Evolutionary conservation across 2,888 invertebrate species (phyloP), one percentile per base, ranked within the genome.

Genomic region (Caenorhabditis sp.): DNA sequence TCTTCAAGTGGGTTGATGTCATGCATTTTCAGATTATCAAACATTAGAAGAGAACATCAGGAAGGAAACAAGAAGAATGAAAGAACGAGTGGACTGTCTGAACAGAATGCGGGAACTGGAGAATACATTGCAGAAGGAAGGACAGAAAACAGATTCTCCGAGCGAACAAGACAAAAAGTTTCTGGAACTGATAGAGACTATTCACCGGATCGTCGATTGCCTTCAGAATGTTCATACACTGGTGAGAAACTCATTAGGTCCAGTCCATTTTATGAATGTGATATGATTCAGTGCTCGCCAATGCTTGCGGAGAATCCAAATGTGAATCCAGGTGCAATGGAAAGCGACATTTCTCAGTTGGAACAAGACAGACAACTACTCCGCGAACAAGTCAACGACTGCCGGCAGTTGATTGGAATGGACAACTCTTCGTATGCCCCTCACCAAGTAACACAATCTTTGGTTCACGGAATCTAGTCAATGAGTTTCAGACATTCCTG

Each of bases 311-410:
- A 61, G 15, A 28, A 35, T 18, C 70, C 70, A 11, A 51, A 40
- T 44, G 53, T 70, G 26, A 70, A 70, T 53, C 70, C 70, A 2
- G 70, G 70, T 22, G 70, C 70, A 28, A 13, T 61, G 5, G 61
- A 53, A 4, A 11, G 11, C 15, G 70, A 70, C 4, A 15, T 53
- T 15, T 9, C 51, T 9, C 11, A 11, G 2, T 37, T 70, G 61
- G 32, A 70, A 3, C 20, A 53, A 0, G 51, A 70, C 28, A 3
- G 61, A 44, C 26, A 53, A 26, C 5, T 28, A 22, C 61, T 61
- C 51, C 61, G 70, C 20, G 50, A 69, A 6, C 69, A 69, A 44
- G 37, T 69, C 4, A 69, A 51, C 13, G 20, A 11, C 3, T 69
- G 50, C 20, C 58, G 69, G 9, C 70, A 53, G 11, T 5, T 62